Base-by-base conservation (phyloP, 2,113 vertebrate genomes). In the Philantomba maxwellii region DNA sequence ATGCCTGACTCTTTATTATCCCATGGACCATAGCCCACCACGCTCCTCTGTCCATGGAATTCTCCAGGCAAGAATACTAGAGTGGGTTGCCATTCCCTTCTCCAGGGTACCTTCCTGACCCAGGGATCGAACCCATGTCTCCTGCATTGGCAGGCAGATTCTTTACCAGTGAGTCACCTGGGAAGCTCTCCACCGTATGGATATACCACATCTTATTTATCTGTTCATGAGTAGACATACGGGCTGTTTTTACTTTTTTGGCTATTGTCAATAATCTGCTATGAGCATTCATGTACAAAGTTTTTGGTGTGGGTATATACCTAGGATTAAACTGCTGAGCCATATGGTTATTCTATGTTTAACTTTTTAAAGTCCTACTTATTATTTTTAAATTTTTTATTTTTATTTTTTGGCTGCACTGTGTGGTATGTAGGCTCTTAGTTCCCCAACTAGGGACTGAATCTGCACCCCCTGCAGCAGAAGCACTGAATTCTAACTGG, bases 401-500 rank as follows among this genome's bases (percentile, higher is more conserved):
- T 80, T 80, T 80, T 21, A 33, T 21, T 33, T 80, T 80, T 80
- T 80, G 45, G 77, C 77, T 1, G 2, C 77, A 80, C 16, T 49
- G 45, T 11, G 5, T 33, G 16, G 77, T 30, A 33, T 33, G 77
- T 9, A 33, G 26, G 3, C 26, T 30, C 25, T 77, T 47, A 49
- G 49, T 14, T 81, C 49, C 33, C 30, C 19, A 21, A 23, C 78
- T 33, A 81, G 49, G 19, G 49, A 21, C 23, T 33, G 28, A 36
- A 53, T 21, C 78, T 2, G 0, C 1, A n/a, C 11, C 19, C 73
- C 10, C 33, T n/a, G 49, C 30, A 53, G 30, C 0, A n/a, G 49
- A 12, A 36, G 6, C 19, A 11, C 19, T 2, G 19, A 25, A 19
- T 36, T 0, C 14, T 53, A 25, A 4, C 19, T 13, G 12, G 33